These are phyloP conservation scores for Andrena marginata DNA, from an alignment of 2,888 invertebrate species.

Conservation along the genomic window DNA sequence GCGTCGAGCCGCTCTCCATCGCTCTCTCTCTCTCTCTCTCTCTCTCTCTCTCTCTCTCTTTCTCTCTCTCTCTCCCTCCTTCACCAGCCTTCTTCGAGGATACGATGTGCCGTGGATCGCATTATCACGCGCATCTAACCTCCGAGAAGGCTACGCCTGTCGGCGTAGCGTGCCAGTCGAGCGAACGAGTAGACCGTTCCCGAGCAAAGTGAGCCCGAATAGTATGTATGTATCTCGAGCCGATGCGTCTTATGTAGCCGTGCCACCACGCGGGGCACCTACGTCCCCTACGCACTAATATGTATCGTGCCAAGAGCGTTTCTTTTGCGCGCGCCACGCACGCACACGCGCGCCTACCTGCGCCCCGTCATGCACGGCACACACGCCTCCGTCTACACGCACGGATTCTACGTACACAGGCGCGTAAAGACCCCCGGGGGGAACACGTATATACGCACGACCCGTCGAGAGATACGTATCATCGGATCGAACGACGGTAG, in stretches of 20 bases:
- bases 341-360: background rate
- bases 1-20: background rate
- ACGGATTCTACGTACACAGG: background rate
- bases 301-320: slow-evolving; percentile 11
- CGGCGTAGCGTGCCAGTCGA: slow-evolving; percentile 64
- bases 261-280: slow-evolving; percentile 4
- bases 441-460: slow-evolving; percentile 42
- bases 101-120: slow-evolving; percentile 72
- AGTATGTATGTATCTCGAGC: slow-evolving; percentile 33
- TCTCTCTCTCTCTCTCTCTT: slow-evolving; percentile 9
- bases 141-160: slow-evolving; percentile 74
- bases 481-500: slow-evolving; percentile 72
- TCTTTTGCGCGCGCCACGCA: slow-evolving; percentile 20
- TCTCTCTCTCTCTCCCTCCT: slow-evolving; percentile 11
- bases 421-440: slow-evolving; percentile 7
- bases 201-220: slow-evolving; percentile 62
- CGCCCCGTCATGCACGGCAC: background rate
- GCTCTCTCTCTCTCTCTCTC: background rate
- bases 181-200: slow-evolving; percentile 58
- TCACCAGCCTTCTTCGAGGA: slow-evolving; percentile 60
- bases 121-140: slow-evolving; percentile 75
- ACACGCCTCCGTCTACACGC: background rate
- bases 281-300: slow-evolving; percentile 35
- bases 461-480: slow-evolving; percentile 67
- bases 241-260: slow-evolving; percentile 22